Evolutionary conservation across 2,888 invertebrate species (phyloP), one percentile per base, ranked within the genome.

Genomic region (Pammene aurita): DNA sequence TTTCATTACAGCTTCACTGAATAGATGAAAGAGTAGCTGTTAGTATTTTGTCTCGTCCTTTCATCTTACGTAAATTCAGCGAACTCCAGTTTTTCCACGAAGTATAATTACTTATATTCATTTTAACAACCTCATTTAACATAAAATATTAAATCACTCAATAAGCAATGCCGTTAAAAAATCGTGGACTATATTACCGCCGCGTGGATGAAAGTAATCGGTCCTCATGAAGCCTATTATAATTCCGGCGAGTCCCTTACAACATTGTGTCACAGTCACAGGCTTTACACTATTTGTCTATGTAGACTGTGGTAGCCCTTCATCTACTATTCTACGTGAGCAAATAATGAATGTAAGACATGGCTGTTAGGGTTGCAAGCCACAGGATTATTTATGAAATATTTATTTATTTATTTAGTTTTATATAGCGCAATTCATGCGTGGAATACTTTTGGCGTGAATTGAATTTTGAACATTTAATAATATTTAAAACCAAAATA

Each of bases 311-410:
- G 85, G 82, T 80, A 83, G 85, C 88, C 90, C 91, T 92, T 91
- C 91, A 92, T 92, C 91, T 89, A 87, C 26, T 26, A 26, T 26
- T 2, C 76, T 84, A 89, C 88, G 90, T 91, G 90, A 89, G 88
- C 84, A 88, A 92, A 91, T 91, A 89, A 90, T 87, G 86, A 89
- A 88, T 90, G 90, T 88, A 89, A 79, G 85, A 88, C 89, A 87
- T 88, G 84, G 85, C 63, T 10, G 50, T n/a, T 26, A 68, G 68
- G 68, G 68, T 46, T 68, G 64, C 58, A 52, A 41, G 52, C 16
- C 26, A 26, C 13, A 52, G 2, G 10, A 6, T 16, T 16, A 9
- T 7, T 10, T 10, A 7, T n/a, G n/a, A n/a, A n/a, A n/a, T n/a
- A 34, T 44, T 1, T 14, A 38, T 42, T 5, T 18, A 42, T 42